These are phyloP conservation scores for Fabriciana adippe DNA, from an alignment of 2,888 invertebrate genomes.

Conservation along the genomic window DNA sequence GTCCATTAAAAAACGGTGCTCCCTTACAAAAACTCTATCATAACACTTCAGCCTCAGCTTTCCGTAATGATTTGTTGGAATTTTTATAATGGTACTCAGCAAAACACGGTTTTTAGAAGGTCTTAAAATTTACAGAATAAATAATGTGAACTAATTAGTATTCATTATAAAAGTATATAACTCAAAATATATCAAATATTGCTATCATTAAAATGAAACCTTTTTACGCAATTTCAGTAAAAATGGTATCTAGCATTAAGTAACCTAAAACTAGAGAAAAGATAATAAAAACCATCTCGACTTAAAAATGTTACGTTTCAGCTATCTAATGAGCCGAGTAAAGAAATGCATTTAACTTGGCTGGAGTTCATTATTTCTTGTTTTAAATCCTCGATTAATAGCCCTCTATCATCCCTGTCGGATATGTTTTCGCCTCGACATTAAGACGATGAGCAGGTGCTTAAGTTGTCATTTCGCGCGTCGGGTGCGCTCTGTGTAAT, in stretches of 20 bases:
- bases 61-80: conserved; percentile 6
- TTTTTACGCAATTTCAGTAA: no score
- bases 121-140: background rate
- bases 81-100: background rate
- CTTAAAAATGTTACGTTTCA: background rate
- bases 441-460: conserved; percentile 71
- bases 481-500: conserved; percentile 63
- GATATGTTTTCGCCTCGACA: conserved; percentile 60
- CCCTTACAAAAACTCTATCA: conserved; percentile 15
- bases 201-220: no score
- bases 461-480: conserved; percentile 74
- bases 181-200: no score
- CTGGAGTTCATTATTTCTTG: conserved; percentile 31
- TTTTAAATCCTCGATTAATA: conserved; percentile 48
- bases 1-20: conserved; percentile 29
- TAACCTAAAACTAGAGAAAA: no score
- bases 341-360: conserved; percentile 25
- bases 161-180: no score
- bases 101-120: no score
- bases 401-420: conserved; percentile 52
- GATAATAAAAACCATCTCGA: background rate
- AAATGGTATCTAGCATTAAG: no score
- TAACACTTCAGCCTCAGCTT: conserved; percentile 1
- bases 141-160: no score
- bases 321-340: conserved; percentile 7